phyloP scores from a whole-genome alignment of 2,888 invertebrate genomes.

The Hydrotaea cyrtoneurina region DNA sequence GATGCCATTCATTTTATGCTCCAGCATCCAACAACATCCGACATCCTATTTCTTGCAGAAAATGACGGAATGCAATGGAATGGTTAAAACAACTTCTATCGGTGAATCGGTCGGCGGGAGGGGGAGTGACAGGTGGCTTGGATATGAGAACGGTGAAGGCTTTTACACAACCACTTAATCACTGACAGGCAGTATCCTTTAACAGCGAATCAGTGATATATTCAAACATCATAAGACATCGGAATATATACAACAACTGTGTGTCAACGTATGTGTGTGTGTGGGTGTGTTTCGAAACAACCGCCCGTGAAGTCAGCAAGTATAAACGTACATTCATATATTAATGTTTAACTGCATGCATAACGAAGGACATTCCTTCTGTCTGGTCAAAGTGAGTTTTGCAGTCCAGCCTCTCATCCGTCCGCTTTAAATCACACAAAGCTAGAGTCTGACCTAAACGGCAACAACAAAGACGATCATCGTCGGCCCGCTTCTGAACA shows the following conservation, averaged over 20 bases:
- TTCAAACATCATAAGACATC: constrained; percentile 26
- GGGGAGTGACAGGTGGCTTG: neutral
- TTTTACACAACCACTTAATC: constrained; percentile 60
- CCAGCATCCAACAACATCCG: constrained; percentile 18
- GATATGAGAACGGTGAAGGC: constrained; percentile 33
- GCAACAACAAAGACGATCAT: too few relatives aligned
- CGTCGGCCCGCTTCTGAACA: too few relatives aligned
- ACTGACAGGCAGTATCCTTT: constrained; percentile 53
- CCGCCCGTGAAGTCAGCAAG: neutral
- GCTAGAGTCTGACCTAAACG: too few relatives aligned
- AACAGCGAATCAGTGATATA: constrained; percentile 62
- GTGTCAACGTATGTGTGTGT: constrained; percentile 27
- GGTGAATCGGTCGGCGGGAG: constrained; percentile 4
- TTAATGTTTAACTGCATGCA: neutral
- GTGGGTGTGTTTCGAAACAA: neutral
- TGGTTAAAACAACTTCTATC: constrained; percentile 45
- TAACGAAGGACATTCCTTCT: neutral
- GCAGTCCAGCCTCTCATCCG: neutral
- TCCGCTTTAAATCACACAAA: neutral
- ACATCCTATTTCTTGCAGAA: constrained; percentile 34
- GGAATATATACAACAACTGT: constrained; percentile 17
- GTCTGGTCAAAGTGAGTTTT: neutral
- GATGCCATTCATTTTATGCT: neutral
- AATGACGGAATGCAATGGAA: constrained; percentile 24
- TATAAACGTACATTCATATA: neutral